A percentile compares a stretch with the other conserved stretches of the same genome.
These are phyloP conservation scores for Timandra comae DNA, from an alignment of 2,888 invertebrate genomes.

Conservation along the genomic window DNA sequence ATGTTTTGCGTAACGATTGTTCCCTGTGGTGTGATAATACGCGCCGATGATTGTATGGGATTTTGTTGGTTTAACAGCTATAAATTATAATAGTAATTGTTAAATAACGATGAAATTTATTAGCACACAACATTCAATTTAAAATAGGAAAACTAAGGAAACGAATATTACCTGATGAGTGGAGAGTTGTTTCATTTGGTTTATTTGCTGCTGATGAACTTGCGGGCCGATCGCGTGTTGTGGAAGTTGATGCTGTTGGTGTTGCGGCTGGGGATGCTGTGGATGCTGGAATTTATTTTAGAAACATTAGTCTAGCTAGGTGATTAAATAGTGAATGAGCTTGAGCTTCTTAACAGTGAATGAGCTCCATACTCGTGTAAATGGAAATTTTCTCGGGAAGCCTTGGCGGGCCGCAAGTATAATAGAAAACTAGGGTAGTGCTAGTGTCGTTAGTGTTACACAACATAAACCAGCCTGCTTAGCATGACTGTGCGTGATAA, in stretches of 20 bases:
- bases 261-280: slow-evolving; percentile 17
- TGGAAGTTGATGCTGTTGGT: slow-evolving; percentile 44
- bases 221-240: slow-evolving; percentile 53
- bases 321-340: too few relatives aligned
- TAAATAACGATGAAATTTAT: too few relatives aligned
- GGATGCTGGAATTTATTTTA: slow-evolving; percentile 6
- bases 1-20: slow-evolving; percentile 59
- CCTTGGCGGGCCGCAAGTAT: too few relatives aligned
- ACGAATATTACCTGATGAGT: slow-evolving; percentile 62
- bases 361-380: too few relatives aligned
- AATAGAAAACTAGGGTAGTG: too few relatives aligned
- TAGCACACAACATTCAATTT: too few relatives aligned
- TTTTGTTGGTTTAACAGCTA: slow-evolving; percentile 55
- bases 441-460: too few relatives aligned
- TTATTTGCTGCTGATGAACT: slow-evolving; percentile 46
- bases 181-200: slow-evolving; percentile 57
- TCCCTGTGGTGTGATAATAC: slow-evolving; percentile 63
- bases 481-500: too few relatives aligned
- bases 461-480: too few relatives aligned
- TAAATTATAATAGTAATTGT: slow-evolving; percentile 8
- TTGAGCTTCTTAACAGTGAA: too few relatives aligned
- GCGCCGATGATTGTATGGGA: slow-evolving; percentile 34
- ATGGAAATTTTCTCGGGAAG: too few relatives aligned
- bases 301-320: slow-evolving; percentile 5
- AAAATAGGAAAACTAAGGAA: too few relatives aligned